Base-by-base conservation (phyloP, 2,113 vertebrate genomes). In the Sphaerodactylus townsendi region DNA sequence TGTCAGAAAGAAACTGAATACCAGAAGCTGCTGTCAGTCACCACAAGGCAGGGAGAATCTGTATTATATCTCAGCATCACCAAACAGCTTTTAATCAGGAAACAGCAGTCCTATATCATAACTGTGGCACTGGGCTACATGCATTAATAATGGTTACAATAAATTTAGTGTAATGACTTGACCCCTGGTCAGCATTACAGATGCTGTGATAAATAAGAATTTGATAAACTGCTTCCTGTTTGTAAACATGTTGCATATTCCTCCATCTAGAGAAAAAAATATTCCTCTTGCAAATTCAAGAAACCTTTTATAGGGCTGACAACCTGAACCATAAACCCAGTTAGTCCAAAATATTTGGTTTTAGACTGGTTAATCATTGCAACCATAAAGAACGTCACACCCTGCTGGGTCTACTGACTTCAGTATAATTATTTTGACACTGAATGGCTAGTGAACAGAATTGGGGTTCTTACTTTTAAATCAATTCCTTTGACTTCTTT, bases 191-290 rank as follows among this genome's bases (percentile, higher is more conserved):
- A 84, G 85, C 92, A 91, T 88, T 87, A 89, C 72, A 79, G 93
- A 91, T 86, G 83, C 90, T 85, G 50, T 93, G 94, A 94, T 95
- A 95, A 95, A 94, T 87, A 93, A 19, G 90, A 89, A 90, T 92
- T 91, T 95, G 95, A 95, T 92, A 92, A 95, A 94, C 94, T 93
- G 86, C 90, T 95, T 96, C 95, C 95, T 95, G 92, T 95, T 94
- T 93, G 92, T 90, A 93, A 94, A 89, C 83, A 85, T 89, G 88
- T 84, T 92, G 44, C 75, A 79, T 85, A 88, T 88, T 91, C 92
- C 84, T 88, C 56, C 85, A 92, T 93, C 88, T 91, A 85, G 91
- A 90, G 79, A 91, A 92, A 91, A 92, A 88, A 88, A 90, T 89
- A 92, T 86, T 92, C 90, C 85, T 85, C 87, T 91, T 89, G 75